These are phyloP conservation scores for Laupala kohalensis DNA, from an alignment of 1,140 invertebrate species.

Conservation along the genomic window DNA sequence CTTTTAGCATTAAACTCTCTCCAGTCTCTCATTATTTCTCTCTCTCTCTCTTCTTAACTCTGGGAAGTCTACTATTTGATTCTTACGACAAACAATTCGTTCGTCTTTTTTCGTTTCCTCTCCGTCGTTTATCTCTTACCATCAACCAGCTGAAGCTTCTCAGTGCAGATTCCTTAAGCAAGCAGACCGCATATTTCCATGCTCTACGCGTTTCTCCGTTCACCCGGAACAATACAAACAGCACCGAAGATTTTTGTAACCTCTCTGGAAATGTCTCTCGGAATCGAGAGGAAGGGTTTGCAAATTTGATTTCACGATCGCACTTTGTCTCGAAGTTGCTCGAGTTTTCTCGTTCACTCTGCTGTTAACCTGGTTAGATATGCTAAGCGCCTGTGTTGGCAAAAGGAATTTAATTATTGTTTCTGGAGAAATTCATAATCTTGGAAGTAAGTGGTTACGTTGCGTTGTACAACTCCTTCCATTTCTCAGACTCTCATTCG, in stretches of 20 bases:
- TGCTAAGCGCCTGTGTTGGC: slow-evolving; percentile 10
- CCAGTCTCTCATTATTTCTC: too few species aligned
- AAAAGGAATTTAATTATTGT: slow-evolving; percentile 16
- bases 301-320: slow-evolving; percentile 3
- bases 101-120: too few species aligned
- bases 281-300: not conserved
- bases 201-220: not conserved
- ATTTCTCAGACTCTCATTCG: too few species aligned
- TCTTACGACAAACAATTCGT: too few species aligned
- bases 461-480: too few species aligned
- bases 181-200: not conserved
- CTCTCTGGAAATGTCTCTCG: too few species aligned
- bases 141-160: too few species aligned
- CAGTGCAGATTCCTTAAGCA: not conserved
- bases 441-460: too few species aligned
- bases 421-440: slow-evolving; percentile 15
- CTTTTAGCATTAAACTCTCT: too few species aligned
- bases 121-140: too few species aligned
- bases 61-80: too few species aligned
- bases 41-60: too few species aligned
- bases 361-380: slow-evolving; percentile 11
- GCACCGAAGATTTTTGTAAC: not conserved
- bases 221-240: not conserved
- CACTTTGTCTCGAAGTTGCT: not conserved
- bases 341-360: not conserved